Base-by-base conservation (phyloP, 1,140 invertebrate species). In the Coboldia fuscipes region DNA sequence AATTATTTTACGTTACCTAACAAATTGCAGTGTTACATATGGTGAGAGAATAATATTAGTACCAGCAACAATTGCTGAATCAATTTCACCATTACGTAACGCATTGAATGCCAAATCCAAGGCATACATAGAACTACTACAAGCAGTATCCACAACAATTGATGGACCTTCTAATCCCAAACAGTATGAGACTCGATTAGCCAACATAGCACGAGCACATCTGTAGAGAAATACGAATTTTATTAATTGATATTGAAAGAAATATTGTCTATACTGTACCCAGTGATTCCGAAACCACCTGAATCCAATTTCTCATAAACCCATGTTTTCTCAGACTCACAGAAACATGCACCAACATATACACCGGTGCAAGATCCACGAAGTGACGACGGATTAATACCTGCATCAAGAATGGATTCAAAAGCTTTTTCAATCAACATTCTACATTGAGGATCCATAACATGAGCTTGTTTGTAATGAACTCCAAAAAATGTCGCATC, bases 201-300 rank as follows among this genome's bases (percentile, higher is more conserved):
- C 77, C 51, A 94, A 68, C 84, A 94, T 92, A 7, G 83, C 80
- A 36, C 83, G 67, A 42, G 73, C 75, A 56, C 85, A 89, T 21
- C 70, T 71, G n/a, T 30, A 18, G 6, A 9, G 22, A 18, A n/a
- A 6, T 18, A 15, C 5, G 5, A n/a, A 6, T 32, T 23, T 22
- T 7, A 5, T 22, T 7, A 6, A 9, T 34, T 16, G 4, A 34
- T 5, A 23, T 13, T 14, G 6, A 23, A 13, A 8, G 13, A 29
- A 29, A 29, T 29, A 6, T 13, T 10, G 14, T 29, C 10, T 13
- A 5, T 9, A n/a, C 4, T 14, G 4, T 66, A 76, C 54, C 82
- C 82, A 13, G 72, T 77, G 41, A 88, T 62, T 37, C 63, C 66
- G 42, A 66, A 68, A n/a, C 61, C 63, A 16, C 60, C 57, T 5